Evolutionary conservation across 1,140 invertebrate genomes (phyloP).

Genomic region (Platyscapa corneri): DNA sequence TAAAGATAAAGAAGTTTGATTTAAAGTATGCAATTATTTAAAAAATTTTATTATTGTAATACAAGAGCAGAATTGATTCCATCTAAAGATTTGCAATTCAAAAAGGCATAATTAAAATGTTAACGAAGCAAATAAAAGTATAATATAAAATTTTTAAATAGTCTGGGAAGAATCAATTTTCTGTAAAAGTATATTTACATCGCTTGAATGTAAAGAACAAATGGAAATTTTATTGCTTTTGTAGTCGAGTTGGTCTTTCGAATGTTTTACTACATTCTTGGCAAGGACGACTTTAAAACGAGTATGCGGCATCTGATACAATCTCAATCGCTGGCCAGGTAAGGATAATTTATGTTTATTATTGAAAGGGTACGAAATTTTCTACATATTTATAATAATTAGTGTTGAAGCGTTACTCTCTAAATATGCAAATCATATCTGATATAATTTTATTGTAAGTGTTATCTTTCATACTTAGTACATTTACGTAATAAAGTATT

Average conservation of each 20-base stretch:
- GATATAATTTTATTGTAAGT: neutral
- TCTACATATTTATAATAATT: neutral
- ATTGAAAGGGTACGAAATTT: neutral
- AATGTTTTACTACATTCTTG: constrained; percentile 93
- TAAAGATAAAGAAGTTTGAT: no score
- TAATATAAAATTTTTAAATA: neutral
- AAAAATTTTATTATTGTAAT: neutral
- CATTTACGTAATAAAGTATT: neutral
- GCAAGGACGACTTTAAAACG: constrained; percentile 84
- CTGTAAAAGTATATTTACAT: neutral
- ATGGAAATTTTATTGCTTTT: constrained; percentile 47
- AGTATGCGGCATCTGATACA: constrained; percentile 83
- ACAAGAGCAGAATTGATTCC: neutral
- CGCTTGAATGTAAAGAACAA: neutral
- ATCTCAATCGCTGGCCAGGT: constrained; percentile 62
- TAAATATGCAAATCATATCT: neutral
- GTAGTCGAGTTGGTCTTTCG: constrained; percentile 90
- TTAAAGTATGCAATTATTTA: no score
- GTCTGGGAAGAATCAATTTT: neutral
- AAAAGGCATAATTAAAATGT: neutral
- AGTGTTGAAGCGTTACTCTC: neutral
- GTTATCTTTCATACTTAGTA: neutral
- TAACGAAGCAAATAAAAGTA: neutral
- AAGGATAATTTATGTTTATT: constrained; percentile 33
- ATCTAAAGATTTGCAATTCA: neutral